These are phyloP conservation scores for Paradoxurus hermaphroditus DNA, from an alignment of 2,113 vertebrate species.

Conservation along the genomic window DNA sequence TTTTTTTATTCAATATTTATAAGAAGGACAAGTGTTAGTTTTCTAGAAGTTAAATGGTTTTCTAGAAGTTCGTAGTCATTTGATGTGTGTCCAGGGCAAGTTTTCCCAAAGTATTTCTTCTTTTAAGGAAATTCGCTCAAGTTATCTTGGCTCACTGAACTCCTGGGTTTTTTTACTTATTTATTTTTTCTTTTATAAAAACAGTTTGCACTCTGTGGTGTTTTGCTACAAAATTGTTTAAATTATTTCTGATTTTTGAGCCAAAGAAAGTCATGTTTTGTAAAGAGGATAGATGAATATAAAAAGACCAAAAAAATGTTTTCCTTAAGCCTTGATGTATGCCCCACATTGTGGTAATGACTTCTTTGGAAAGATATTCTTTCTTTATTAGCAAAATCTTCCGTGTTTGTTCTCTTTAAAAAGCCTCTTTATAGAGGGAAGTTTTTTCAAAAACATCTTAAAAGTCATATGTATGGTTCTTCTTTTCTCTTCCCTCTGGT, in stretches of 20 bases:
- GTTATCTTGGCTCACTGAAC: not conserved
- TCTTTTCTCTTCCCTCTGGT: constrained; percentile 44
- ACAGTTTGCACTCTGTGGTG: not conserved
- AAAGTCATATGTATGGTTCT: not conserved
- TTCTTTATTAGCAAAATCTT: not conserved
- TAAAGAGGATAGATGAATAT: constrained; percentile 40
- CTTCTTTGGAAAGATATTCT: not conserved
- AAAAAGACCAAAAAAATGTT: constrained; percentile 31
- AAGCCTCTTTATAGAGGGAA: not conserved
- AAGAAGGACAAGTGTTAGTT: constrained; percentile 31
- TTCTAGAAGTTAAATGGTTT: not conserved
- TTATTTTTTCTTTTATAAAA: not conserved
- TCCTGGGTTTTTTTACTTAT: not conserved
- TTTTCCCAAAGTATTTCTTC: not conserved
- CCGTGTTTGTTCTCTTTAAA: not conserved
- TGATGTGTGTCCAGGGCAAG: not conserved
- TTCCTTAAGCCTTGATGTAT: not conserved
- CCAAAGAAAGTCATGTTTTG: constrained; percentile 25
- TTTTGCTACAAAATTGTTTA: constrained; percentile 49
- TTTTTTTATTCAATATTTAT: constrained; percentile 44
- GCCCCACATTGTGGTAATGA: not conserved
- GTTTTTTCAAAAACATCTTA: constrained; percentile 47
- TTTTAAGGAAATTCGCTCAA: not conserved
- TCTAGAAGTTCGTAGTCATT: not conserved
- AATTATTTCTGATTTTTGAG: constrained; percentile 67